Base-by-base conservation (phyloP, 2,888 invertebrate species). In the Micropterix aruncella region DNA sequence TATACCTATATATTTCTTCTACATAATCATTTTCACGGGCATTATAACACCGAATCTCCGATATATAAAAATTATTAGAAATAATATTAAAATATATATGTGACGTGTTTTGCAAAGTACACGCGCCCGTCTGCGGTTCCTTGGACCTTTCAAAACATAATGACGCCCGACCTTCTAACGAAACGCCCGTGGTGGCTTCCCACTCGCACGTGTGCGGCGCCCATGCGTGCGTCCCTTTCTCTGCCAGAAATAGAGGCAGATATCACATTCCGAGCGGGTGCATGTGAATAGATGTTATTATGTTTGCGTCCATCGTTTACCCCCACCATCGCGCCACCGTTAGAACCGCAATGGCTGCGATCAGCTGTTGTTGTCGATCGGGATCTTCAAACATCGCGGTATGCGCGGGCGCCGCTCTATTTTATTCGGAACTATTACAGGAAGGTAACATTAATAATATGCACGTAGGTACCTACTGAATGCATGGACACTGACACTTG, bases 21-120 rank as follows among this genome's bases (percentile, higher is more conserved):
- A 16, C 19, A 42, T 19, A 42, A 18, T 19, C 15, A 42, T 42
- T 15, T 42, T 19, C 15, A n/a, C n/a, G n/a, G n/a, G n/a, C n/a
- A n/a, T n/a, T n/a, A n/a, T n/a, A n/a, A n/a, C n/a, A n/a, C n/a
- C n/a, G n/a, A n/a, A n/a, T n/a, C n/a, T n/a, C n/a, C n/a, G n/a
- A n/a, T n/a, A n/a, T n/a, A n/a, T n/a, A n/a, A n/a, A n/a, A n/a
- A n/a, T n/a, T n/a, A n/a, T n/a, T n/a, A n/a, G n/a, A n/a, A n/a
- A n/a, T n/a, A n/a, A n/a, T n/a, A n/a, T n/a, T n/a, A n/a, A n/a
- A n/a, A n/a, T n/a, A n/a, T n/a, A n/a, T n/a, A n/a, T 5, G 27
- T 12, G 27, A 27, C 27, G 27, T 27, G 27, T 27, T 27, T 27
- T 27, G 7, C 27, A 27, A 27, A 27, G 27, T 7, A 27, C 12